phyloP scores from a whole-genome alignment of 1,140 invertebrate genomes.

The Atta colombica region DNA sequence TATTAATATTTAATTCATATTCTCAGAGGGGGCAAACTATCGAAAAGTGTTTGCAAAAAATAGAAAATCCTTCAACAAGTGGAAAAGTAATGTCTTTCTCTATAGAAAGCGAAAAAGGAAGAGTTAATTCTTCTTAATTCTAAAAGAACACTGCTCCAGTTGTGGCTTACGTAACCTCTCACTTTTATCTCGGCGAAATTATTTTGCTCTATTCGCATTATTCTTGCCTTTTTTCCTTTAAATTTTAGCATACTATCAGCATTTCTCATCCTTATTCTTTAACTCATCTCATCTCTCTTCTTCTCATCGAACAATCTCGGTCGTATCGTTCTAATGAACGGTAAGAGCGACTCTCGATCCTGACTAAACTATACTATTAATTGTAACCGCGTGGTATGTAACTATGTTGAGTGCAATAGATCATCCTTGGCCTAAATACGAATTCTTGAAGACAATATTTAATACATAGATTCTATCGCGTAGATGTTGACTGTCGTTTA shows the following conservation, averaged over 20 bases:
- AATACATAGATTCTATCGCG: not conserved
- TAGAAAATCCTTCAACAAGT: not conserved
- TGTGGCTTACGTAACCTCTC: constrained; percentile 33
- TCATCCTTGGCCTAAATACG: constrained; percentile 75
- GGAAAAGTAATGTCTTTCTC: constrained; percentile 21
- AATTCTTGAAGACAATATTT: constrained; percentile 48
- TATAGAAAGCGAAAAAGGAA: not conserved
- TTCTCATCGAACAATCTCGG: not conserved
- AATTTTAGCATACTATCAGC: not conserved
- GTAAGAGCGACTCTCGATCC: constrained; percentile 42
- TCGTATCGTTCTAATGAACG: constrained; percentile 43
- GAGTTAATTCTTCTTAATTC: constrained; percentile 14
- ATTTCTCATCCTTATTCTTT: not conserved
- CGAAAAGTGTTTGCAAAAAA: not conserved
- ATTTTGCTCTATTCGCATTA: constrained; percentile 43
- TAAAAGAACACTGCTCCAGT: constrained; percentile 48
- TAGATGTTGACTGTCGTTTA: not conserved
- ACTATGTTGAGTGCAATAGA: constrained; percentile 74
- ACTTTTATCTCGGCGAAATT: constrained; percentile 53
- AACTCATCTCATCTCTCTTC: constrained; percentile 8
- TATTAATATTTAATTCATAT: not conserved
- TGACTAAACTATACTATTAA: constrained; percentile 74
- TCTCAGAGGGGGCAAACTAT: not conserved
- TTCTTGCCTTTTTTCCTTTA: not conserved
- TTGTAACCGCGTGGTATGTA: constrained; percentile 72